Conservation (phyloP, 2,113 vertebrate species). For the Archocentrus centrarchus region DNA sequence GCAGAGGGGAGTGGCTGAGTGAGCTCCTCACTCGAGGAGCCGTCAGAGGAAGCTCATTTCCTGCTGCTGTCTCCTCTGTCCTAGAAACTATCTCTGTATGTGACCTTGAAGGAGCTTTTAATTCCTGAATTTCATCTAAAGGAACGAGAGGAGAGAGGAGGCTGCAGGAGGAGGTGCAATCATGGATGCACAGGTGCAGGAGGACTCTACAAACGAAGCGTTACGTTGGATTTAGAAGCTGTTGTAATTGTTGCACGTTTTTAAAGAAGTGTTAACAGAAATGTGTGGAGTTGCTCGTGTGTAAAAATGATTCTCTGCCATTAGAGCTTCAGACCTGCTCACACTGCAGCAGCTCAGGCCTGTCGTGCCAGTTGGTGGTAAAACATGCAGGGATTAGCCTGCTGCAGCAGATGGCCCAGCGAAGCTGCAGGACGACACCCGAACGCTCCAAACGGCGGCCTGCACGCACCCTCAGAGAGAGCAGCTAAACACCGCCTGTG, state of each 20-base stretch:
- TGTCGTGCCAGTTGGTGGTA: slow-evolving; percentile 12
- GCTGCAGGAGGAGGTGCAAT: neutral
- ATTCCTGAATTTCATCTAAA: neutral
- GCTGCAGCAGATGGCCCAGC: slow-evolving; percentile 45
- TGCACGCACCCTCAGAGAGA: neutral
- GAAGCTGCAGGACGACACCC: neutral
- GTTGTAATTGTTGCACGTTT: too few species aligned
- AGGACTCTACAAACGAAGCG: neutral
- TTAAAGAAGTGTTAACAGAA: too few species aligned
- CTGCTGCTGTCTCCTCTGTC: neutral
- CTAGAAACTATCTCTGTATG: accelerated
- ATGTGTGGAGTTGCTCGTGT: too few species aligned
- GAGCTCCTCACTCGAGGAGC: neutral
- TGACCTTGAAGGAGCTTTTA: accelerated
- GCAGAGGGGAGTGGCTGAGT: too few species aligned
- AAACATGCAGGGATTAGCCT: slow-evolving; percentile 45
- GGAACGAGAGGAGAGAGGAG: neutral
- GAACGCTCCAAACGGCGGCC: neutral
- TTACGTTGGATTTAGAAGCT: neutral
- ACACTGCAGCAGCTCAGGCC: neutral
- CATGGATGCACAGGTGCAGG: neutral
- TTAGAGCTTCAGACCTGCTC: neutral
- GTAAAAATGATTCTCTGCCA: accelerated
- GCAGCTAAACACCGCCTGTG: neutral
- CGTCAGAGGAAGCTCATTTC: neutral